Percentiles rank a stretch among this genome's conserved stretches.
These are phyloP conservation scores for Metacarcinus magister DNA, from an alignment of 2,888 invertebrate species.

Conservation along the genomic window DNA sequence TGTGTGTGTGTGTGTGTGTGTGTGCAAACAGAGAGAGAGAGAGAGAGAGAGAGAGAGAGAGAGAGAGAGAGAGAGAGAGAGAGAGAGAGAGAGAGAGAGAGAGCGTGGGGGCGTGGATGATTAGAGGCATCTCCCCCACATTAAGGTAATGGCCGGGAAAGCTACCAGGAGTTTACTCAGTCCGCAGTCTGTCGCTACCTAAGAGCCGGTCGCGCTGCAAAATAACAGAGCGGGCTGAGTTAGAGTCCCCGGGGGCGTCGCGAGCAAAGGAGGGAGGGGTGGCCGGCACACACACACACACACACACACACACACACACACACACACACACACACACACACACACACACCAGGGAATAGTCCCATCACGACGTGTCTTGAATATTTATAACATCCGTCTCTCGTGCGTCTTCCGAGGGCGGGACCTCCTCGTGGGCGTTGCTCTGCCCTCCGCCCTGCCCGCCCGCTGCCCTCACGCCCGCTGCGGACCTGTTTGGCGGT, in stretches of 20 bases:
- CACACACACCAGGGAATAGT: slow-evolving; percentile 41
- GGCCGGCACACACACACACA: not conserved
- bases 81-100: slow-evolving; percentile 22
- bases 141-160: slow-evolving; percentile 26
- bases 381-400: slow-evolving; percentile 59
- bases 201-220: not conserved
- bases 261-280: not conserved
- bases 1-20: not conserved
- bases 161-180: slow-evolving; percentile 44
- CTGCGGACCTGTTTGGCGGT: not conserved
- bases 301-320: too few relatives aligned
- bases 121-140: slow-evolving; percentile 43
- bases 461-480: slow-evolving; percentile 19
- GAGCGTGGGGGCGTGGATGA: not conserved
- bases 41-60: slow-evolving; percentile 2
- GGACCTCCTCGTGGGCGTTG: slow-evolving; percentile 57
- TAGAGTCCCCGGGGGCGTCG: not conserved
- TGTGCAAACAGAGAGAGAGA: not conserved
- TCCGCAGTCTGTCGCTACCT: slow-evolving; percentile 46
- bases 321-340: not conserved
- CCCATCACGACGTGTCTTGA: slow-evolving; percentile 52
- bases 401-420: slow-evolving; percentile 57
- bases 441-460: slow-evolving; percentile 56
- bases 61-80: slow-evolving; percentile 2
- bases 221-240: slow-evolving; percentile 53